Percentiles rank a stretch among this genome's conserved stretches.
Conservation (phyloP, 2,113 vertebrate genomes). For the Hucho hucho region DNA sequence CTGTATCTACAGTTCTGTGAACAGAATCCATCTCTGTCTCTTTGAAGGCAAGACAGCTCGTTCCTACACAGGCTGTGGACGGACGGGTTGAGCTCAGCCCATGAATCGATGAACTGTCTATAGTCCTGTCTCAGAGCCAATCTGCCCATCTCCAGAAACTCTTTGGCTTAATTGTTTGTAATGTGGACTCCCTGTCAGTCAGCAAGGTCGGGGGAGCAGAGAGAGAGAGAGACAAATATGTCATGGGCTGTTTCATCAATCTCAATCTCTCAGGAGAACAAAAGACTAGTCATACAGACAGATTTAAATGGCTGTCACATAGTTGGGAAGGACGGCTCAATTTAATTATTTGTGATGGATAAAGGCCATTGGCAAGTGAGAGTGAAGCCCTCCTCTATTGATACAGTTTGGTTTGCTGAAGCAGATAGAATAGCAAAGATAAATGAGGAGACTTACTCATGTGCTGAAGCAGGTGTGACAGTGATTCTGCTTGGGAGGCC, state of each 20-base stretch:
- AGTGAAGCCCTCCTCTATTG: too few species aligned
- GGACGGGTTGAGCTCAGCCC: too few species aligned
- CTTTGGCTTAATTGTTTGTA: too few species aligned
- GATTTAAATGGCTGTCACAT: conserved; percentile 18
- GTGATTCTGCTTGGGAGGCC: neutral
- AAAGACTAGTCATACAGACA: conserved; percentile 15
- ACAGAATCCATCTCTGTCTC: neutral
- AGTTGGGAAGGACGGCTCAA: neutral
- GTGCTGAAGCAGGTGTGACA: neutral
- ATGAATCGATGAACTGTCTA: too few species aligned
- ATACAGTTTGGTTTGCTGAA: too few species aligned
- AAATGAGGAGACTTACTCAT: too few species aligned
- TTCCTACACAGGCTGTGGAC: neutral
- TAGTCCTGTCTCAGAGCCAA: too few species aligned
- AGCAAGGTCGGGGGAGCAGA: too few species aligned
- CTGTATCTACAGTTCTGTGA: neutral
- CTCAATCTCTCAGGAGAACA: conserved; percentile 12
- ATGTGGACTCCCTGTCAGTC: too few species aligned
- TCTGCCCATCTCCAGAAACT: too few species aligned
- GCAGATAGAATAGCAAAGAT: too few species aligned
- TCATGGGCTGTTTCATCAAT: conserved; percentile 10
- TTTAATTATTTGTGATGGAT: conserved; percentile 18
- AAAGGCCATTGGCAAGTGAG: too few species aligned
- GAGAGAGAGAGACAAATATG: neutral
- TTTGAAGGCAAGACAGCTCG: conserved; percentile 6